Base-by-base conservation (phyloP, 1,140 invertebrate genomes). In the Dendroctonus valens region DNA sequence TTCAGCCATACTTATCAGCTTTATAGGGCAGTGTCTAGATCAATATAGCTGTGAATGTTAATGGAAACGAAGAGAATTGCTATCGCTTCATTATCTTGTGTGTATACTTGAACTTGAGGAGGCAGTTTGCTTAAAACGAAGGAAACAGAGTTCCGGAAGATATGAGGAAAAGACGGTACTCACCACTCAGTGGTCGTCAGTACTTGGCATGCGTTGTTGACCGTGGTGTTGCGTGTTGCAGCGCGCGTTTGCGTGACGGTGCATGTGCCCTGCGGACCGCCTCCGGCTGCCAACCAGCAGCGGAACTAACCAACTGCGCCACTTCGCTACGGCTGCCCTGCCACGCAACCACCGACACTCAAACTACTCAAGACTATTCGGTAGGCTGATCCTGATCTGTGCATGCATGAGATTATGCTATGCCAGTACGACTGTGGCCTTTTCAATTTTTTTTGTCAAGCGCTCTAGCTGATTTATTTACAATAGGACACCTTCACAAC, bases 191-290 rank as follows among this genome's bases (percentile, higher is more conserved):
- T 26, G 26, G 26, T 26, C 26, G 26, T n/a, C n/a, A n/a, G n/a
- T 26, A 26, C 26, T 26, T 26, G 26, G 65, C 41, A 67, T 67
- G 58, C 46, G 53, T 48, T 59, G 48, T 55, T 73, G 74, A 71
- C 69, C 70, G 69, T 75, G 71, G 73, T 75, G 76, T 77, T 78
- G 76, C 78, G 77, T 81, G 79, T 81, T 81, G 79, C 80, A 81
- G 80, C 79, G 78, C 76, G 80, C 76, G 80, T 80, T 76, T 79
- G 80, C 75, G 79, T 81, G 73, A 80, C 78, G 77, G 77, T 80
- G 78, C 79, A 81, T 81, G 79, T 79, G 75, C 79, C 76, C 76
- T 75, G 73, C 70, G 76, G 76, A 75, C 75, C 75, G 46, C 58
- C 58, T 42, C n/a, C 57, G 58, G 71, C 74, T 64, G 58, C 67